A percentile compares a stretch with the other conserved stretches of the same genome.
Conservation (phyloP, 2,113 vertebrate species). For the Dinomys branickii region DNA sequence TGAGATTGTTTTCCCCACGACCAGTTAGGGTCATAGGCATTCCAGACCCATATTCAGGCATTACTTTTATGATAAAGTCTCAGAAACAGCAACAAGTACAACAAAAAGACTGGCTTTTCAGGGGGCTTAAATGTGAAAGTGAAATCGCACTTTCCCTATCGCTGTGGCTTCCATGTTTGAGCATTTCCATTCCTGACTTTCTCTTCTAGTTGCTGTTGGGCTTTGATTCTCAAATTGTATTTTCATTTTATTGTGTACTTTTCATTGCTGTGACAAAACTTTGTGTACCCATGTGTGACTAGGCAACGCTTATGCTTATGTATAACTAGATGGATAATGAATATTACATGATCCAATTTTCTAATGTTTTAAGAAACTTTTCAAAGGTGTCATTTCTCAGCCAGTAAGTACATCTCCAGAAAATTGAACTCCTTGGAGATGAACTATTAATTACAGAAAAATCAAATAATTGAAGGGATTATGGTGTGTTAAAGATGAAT, state of each 20-base stretch:
- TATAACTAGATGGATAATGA: background rate
- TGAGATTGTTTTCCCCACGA: constrained; percentile 33
- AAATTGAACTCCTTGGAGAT: background rate
- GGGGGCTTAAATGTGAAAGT: background rate
- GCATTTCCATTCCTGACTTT: background rate
- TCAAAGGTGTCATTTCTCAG: background rate
- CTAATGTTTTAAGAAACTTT: background rate
- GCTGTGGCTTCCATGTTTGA: background rate
- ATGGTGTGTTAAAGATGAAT: background rate
- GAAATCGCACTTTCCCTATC: background rate
- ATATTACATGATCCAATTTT: background rate
- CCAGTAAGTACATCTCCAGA: background rate
- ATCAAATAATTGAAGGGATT: background rate
- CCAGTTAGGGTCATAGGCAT: background rate
- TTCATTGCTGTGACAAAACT: background rate
- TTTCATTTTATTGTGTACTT: background rate
- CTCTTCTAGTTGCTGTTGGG: background rate
- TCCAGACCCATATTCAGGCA: background rate
- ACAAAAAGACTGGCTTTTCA: background rate
- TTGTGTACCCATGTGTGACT: background rate
- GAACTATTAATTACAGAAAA: background rate
- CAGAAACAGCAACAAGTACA: background rate
- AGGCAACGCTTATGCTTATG: background rate
- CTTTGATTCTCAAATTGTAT: background rate
- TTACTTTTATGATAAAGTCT: constrained; percentile 14